phyloP scores from a whole-genome alignment of 2,888 invertebrate genomes.

The Euproctis similis region DNA sequence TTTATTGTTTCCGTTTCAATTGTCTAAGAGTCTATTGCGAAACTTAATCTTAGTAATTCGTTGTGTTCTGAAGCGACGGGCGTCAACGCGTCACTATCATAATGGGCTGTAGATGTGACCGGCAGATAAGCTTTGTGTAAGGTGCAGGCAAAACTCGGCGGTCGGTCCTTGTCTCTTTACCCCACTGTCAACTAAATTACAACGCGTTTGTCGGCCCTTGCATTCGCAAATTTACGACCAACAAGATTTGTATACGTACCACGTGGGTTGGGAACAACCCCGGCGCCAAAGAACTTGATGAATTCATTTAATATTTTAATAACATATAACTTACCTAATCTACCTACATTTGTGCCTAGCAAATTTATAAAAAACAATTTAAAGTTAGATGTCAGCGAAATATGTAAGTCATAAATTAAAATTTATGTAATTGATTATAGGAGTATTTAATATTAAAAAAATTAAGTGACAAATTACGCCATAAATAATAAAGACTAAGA shows the following conservation, averaged over 20 bases:
- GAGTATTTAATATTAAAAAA: too few relatives aligned
- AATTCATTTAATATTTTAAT: too few relatives aligned
- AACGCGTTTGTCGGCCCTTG: conserved; percentile 62
- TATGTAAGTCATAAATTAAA: too few relatives aligned
- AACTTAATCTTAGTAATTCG: conserved; percentile 42
- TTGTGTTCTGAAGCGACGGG: too few relatives aligned
- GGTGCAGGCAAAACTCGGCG: conserved; percentile 23
- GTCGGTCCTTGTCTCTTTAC: conserved; percentile 28
- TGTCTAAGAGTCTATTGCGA: conserved; percentile 23
- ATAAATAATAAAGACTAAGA: too few relatives aligned
- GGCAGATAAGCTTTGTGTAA: conserved; percentile 60
- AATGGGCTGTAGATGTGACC: conserved; percentile 65
- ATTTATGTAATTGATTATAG: too few relatives aligned
- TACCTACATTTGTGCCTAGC: too few relatives aligned
- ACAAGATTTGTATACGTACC: conserved; percentile 42
- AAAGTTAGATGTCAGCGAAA: too few relatives aligned
- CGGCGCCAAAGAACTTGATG: conserved; percentile 44
- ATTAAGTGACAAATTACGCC: too few relatives aligned
- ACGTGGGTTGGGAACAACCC: conserved; percentile 33
- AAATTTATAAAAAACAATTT: too few relatives aligned
- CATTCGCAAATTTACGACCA: conserved; percentile 64
- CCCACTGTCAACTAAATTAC: conserved; percentile 71
- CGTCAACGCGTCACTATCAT: conserved; percentile 61
- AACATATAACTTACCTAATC: too few relatives aligned
- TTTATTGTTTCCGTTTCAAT: conserved; percentile 23